A percentile compares a stretch with the other conserved stretches of the same genome.
Conservation (phyloP, 2,113 vertebrate species). For the Dromas ardeola region DNA sequence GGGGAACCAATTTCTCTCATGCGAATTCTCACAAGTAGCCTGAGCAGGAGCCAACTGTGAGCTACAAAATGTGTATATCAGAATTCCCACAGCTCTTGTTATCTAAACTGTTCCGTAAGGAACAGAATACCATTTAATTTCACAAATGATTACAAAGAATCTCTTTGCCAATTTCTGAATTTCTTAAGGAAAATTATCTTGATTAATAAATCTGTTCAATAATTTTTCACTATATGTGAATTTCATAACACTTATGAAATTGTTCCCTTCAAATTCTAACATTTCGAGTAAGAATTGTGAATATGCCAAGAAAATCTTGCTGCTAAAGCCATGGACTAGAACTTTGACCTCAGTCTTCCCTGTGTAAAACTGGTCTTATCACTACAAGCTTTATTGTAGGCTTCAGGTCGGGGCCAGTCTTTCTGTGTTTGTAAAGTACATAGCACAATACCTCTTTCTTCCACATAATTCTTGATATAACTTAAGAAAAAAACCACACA, state of each 20-base stretch:
- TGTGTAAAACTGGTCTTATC: background rate
- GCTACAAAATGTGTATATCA: background rate
- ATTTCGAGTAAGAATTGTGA: background rate
- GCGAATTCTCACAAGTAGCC: background rate
- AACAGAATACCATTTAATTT: background rate
- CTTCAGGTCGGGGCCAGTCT: background rate
- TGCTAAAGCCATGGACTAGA: background rate
- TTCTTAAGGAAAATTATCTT: background rate
- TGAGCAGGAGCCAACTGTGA: background rate
- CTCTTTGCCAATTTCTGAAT: background rate
- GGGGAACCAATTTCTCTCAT: background rate
- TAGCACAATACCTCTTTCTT: background rate
- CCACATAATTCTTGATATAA: background rate
- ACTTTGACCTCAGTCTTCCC: background rate
- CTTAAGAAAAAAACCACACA: background rate
- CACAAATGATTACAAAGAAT: background rate
- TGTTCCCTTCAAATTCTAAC: background rate
- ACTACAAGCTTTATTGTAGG: background rate
- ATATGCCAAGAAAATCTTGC: background rate
- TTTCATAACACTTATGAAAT: background rate
- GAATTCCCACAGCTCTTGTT: constrained; percentile 10
- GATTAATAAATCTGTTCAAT: background rate
- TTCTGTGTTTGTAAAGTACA: background rate
- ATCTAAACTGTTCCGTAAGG: background rate
- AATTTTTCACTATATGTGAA: background rate